Base-by-base conservation (phyloP, 2,113 vertebrate genomes). In the Syrrhaptes paradoxus region DNA sequence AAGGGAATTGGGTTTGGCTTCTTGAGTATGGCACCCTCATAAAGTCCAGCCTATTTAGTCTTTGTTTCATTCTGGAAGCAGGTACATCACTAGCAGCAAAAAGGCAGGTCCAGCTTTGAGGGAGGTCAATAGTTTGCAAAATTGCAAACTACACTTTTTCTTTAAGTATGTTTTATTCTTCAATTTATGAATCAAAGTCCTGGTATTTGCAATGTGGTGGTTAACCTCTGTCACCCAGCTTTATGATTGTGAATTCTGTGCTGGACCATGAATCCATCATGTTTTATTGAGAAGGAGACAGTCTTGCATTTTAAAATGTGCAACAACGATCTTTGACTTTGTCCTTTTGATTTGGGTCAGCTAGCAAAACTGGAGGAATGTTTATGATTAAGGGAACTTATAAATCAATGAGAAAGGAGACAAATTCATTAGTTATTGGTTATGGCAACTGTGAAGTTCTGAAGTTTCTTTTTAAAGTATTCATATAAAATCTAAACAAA, bases 291-390 rank as follows among this genome's bases (percentile, higher is more conserved):
- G 93, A 92, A 88, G 15, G 93, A 95, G 95, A 94, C 90, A 95
- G 93, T 88, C 82, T 72, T 93, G 89, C 85, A 89, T 96, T 97
- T 92, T 94, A 96, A 96, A 95, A 91, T 45, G 87, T 96, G 94
- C 90, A 96, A 74, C 94, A 93, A 38, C 2, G 46, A 95, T 94
- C 95, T 96, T 95, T 97, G 93, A 97, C 94, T 95, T 91, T 62
- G 82, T 93, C 93, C 94, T 96, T 96, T 97, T 88, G 94, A 96
- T 95, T 95, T 95, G 91, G 88, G 90, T 95, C 96, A 95, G 52
- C 93, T 90, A 96, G 52, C 93, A 94, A 95, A 93, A 94, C 79
- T 73, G 68, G 7, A 96, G 93, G 94, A 96, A 93, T 96, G 95
- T 93, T 95, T 94, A 83, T 88, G 82, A 97, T 97, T 96, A 96